Percentiles rank a stretch among this genome's conserved stretches.
Conservation (phyloP, 2,113 vertebrate genomes). For the Onychostruthus taczanowskii region DNA sequence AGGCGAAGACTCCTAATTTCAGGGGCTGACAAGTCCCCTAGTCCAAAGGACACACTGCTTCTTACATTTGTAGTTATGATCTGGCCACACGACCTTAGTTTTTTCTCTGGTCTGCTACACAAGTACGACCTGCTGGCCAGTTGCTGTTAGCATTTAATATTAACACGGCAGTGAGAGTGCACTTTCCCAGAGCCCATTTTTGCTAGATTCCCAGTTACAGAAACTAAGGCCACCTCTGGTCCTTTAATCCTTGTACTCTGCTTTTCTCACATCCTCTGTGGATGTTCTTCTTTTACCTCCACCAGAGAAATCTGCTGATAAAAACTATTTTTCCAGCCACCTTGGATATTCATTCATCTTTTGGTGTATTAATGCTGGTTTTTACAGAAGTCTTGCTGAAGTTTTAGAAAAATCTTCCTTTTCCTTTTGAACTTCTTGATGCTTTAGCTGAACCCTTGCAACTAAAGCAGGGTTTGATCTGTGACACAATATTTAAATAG, state of each 20-base stretch:
- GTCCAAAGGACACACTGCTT: not conserved
- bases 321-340: not conserved
- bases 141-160: not conserved
- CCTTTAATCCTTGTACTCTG: not conserved
- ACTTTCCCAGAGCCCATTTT: not conserved
- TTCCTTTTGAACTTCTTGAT: not conserved
- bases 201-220: not conserved
- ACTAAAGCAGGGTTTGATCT: not conserved
- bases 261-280: not conserved
- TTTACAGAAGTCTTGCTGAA: not conserved
- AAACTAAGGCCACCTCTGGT: not conserved
- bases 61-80: not conserved
- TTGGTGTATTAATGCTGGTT: not conserved
- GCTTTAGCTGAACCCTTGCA: not conserved
- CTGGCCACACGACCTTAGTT: not conserved
- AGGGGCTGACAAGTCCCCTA: fast-evolving
- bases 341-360: not conserved
- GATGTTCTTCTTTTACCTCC: not conserved
- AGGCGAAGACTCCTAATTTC: not conserved
- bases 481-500: not conserved
- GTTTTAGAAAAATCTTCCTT: not conserved
- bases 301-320: not conserved
- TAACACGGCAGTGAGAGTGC: not conserved
- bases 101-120: not conserved
- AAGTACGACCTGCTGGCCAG: not conserved